A percentile compares a stretch with the other conserved stretches of the same genome.
Evolutionary conservation across 2,888 invertebrate species (phyloP).

Genomic region (Epinotia brunnichana): DNA sequence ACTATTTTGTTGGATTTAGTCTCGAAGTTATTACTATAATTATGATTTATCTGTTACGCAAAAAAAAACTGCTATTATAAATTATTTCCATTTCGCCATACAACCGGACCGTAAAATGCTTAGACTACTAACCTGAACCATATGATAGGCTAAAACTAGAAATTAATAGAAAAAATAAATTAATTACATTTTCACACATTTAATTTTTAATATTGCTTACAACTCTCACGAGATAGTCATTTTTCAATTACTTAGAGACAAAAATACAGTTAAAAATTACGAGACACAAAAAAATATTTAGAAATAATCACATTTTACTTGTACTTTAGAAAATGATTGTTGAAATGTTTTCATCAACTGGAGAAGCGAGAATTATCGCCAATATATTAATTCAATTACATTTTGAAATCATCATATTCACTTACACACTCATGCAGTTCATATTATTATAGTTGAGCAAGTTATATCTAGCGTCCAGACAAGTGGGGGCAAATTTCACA

Average conservation of each 20-base stretch:
- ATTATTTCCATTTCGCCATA: too few species aligned
- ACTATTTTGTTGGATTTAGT: too few species aligned
- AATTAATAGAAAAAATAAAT: not conserved
- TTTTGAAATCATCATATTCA: not conserved
- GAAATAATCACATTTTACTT: not conserved
- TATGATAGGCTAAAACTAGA: too few species aligned
- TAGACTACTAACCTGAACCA: too few species aligned
- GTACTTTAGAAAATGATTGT: not conserved
- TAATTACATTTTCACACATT: not conserved
- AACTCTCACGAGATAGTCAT: not conserved
- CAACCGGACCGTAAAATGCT: too few species aligned
- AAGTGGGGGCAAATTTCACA: too few species aligned
- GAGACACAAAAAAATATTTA: not conserved
- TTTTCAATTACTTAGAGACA: not conserved
- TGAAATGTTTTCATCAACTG: not conserved
- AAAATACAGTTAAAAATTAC: not conserved
- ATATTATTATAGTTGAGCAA: too few species aligned
- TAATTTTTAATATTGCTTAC: not conserved
- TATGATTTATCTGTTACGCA: too few species aligned
- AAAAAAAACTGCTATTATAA: too few species aligned
- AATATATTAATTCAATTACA: not conserved
- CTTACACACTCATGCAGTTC: too few species aligned
- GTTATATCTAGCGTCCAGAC: too few species aligned
- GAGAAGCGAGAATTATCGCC: not conserved
- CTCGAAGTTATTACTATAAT: too few species aligned